Percentiles rank a stretch among this genome's conserved stretches.
phyloP scores from a whole-genome alignment of 2,888 invertebrate species.

The Onchidella celtica region DNA sequence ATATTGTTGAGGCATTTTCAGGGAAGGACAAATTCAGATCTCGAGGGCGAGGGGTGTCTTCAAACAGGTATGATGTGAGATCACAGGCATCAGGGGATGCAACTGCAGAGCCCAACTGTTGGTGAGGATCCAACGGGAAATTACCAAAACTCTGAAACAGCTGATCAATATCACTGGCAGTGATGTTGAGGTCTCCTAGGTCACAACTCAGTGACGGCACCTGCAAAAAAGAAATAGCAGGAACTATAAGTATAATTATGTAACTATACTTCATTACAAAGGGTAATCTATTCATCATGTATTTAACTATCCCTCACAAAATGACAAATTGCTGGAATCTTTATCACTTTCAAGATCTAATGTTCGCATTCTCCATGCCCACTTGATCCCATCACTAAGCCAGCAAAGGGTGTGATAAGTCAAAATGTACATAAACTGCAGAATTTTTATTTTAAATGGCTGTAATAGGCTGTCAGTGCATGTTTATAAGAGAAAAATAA shows the following conservation, averaged over 20 bases:
- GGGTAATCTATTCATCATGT: too few species aligned
- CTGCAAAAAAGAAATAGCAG: conserved; percentile 22
- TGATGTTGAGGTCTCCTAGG: conserved; percentile 41
- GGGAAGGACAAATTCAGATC: conserved; percentile 30
- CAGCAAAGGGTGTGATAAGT: too few species aligned
- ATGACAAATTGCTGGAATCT: too few species aligned
- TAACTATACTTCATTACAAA: too few species aligned
- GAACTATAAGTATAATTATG: background rate
- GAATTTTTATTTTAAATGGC: too few species aligned
- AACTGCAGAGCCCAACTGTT: background rate
- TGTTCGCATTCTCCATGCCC: too few species aligned
- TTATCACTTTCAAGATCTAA: too few species aligned
- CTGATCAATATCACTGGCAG: conserved; percentile 42
- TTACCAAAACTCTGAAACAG: conserved; percentile 37
- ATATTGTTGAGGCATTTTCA: background rate
- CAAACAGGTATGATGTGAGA: conserved; percentile 36
- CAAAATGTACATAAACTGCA: too few species aligned
- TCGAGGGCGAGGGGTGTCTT: conserved; percentile 24
- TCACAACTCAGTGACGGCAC: conserved; percentile 47
- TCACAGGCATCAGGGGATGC: conserved; percentile 15
- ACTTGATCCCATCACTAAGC: too few species aligned
- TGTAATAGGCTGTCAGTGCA: too few species aligned
- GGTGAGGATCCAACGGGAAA: background rate
- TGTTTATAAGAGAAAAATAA: too few species aligned
- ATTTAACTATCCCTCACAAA: too few species aligned